Percentiles rank a stretch among this genome's conserved stretches.
These are phyloP conservation scores for Arenaria interpres DNA, from an alignment of 2,113 vertebrate genomes.

Conservation along the genomic window DNA sequence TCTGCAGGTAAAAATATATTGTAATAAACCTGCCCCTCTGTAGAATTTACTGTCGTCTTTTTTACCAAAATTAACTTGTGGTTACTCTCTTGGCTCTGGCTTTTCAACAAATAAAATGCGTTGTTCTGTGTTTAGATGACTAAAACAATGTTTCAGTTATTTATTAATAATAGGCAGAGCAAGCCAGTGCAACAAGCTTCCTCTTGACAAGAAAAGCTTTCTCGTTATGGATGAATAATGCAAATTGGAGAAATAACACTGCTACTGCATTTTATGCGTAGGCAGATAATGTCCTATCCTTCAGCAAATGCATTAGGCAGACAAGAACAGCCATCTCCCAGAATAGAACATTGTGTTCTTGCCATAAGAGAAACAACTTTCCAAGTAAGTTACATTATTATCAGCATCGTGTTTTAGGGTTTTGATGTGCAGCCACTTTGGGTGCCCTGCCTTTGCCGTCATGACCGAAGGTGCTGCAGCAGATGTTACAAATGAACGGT, in stretches of 20 bases:
- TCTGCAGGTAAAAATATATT: neutral
- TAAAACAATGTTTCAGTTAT: neutral
- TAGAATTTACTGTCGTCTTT: neutral
- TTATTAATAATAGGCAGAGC: neutral
- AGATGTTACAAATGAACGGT: neutral
- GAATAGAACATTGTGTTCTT: constrained; percentile 33
- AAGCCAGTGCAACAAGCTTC: neutral
- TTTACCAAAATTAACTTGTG: neutral
- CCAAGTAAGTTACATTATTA: neutral
- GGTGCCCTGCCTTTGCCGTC: neutral
- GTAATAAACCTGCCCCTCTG: neutral
- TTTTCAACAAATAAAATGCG: neutral
- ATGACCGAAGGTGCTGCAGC: neutral
- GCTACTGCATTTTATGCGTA: neutral
- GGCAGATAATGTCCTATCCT: constrained; percentile 22
- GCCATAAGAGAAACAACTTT: neutral
- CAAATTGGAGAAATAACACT: constrained; percentile 9
- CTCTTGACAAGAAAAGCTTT: constrained; percentile 13
- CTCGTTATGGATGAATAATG: constrained; percentile 43
- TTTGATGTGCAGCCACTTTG: neutral
- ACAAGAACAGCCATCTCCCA: constrained; percentile 4
- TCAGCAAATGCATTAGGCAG: constrained; percentile 50
- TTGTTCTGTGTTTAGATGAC: neutral
- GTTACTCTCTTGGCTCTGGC: neutral
- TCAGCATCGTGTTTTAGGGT: neutral